A percentile compares a stretch with the other conserved stretches of the same genome.
Conservation (phyloP, 2,888 invertebrate genomes). For the Mesorhabditis sp. region DNA sequence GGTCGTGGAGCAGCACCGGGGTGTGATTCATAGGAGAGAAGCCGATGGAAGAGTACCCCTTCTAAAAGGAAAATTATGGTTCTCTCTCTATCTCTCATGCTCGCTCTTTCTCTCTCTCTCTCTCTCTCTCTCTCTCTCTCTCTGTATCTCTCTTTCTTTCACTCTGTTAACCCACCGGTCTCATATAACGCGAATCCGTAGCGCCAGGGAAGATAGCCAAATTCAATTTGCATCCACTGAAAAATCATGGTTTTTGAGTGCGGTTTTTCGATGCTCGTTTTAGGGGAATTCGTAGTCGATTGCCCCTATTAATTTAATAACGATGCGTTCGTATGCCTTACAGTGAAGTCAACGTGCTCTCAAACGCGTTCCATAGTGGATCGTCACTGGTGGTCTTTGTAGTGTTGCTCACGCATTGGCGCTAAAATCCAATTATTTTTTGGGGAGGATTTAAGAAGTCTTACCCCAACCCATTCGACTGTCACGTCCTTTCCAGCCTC, state of each 20-base stretch:
- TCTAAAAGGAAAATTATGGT: not conserved
- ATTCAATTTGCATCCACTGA: not conserved
- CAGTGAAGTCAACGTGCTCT: not conserved
- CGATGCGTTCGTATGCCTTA: not conserved
- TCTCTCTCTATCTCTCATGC: too few relatives aligned
- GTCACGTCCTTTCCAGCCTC: not conserved
- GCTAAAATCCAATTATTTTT: too few relatives aligned
- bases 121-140: too few relatives aligned
- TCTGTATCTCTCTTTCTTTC: not conserved
- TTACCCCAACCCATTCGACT: not conserved
- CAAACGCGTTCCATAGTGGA: not conserved
- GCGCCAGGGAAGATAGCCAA: not conserved
- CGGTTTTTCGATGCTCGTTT: too few relatives aligned
- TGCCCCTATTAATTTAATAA: not conserved
- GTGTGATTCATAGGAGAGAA: conserved; percentile 85
- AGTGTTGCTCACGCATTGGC: not conserved
- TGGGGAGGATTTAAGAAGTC: too few relatives aligned
- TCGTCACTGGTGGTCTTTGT: not conserved
- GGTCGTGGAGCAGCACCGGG: conserved; percentile 79
- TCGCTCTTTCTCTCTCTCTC: too few relatives aligned
- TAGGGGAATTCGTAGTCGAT: not conserved
- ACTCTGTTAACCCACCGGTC: not conserved
- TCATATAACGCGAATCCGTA: not conserved
- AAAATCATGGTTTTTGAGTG: not conserved
- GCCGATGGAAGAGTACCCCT: conserved; percentile 78